A percentile compares a stretch with the other conserved stretches of the same genome.
Evolutionary conservation across 2,113 vertebrate genomes (phyloP).

Genomic region (Nanorana parkeri): DNA sequence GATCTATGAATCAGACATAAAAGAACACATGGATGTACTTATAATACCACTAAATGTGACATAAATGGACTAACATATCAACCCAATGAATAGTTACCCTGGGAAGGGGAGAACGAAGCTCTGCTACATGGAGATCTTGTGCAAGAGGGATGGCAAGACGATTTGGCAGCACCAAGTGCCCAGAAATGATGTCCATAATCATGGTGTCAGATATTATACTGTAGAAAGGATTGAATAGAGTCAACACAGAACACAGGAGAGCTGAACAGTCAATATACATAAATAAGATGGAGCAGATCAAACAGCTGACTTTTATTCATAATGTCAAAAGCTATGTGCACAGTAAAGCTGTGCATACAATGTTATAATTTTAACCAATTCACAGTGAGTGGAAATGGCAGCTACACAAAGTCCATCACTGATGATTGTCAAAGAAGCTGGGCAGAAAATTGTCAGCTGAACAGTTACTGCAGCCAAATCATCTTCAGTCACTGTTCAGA

Average conservation of each 20-base stretch:
- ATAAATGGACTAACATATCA: too few relatives aligned
- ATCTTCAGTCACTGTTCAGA: too few relatives aligned
- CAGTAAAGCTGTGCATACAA: too few relatives aligned
- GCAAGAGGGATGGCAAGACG: conserved; percentile 88
- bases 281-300: too few relatives aligned
- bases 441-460: too few relatives aligned
- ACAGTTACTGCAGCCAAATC: too few relatives aligned
- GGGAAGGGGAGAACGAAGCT: conserved; percentile 90
- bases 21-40: neutral
- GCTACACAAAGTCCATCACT: too few relatives aligned
- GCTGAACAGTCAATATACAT: neutral
- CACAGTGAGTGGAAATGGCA: too few relatives aligned
- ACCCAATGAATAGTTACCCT: conserved; percentile 75
- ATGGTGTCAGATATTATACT: conserved; percentile 90
- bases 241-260: neutral
- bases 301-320: too few relatives aligned
- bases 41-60: neutral
- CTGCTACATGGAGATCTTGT: conserved; percentile 84
- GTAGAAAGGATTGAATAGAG: conserved; percentile 11
- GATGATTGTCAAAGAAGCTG: too few relatives aligned
- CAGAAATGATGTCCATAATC: conserved; percentile 94
- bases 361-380: too few relatives aligned
- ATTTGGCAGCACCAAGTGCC: conserved; percentile 91
- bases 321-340: too few relatives aligned
- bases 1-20: neutral